Percentiles rank a stretch among this genome's conserved stretches.
Conservation (phyloP, 2,797 vertebrate species). For the Leptodactylus fallax region DNA sequence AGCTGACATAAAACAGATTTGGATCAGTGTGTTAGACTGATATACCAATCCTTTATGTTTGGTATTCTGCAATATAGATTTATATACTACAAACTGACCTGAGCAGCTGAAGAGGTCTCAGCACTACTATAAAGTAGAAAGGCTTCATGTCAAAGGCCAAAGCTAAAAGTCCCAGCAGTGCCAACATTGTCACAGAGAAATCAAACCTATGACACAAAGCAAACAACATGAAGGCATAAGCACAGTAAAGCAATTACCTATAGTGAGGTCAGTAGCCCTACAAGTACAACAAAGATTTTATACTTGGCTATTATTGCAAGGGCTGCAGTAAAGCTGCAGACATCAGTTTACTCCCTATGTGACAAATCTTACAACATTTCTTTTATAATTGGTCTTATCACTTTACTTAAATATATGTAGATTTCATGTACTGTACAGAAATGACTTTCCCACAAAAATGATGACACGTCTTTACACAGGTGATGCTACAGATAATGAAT, state of each 20-base stretch:
- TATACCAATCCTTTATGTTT: too few species aligned
- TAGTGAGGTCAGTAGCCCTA: neutral
- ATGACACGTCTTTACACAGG: neutral
- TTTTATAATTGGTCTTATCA: neutral
- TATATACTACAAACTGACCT: constrained; percentile 75
- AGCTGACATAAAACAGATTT: too few species aligned
- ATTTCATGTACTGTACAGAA: neutral
- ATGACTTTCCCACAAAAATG: neutral
- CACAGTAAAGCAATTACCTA: neutral
- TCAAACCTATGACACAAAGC: constrained; percentile 84
- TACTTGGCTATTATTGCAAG: neutral
- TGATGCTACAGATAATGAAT: too few species aligned
- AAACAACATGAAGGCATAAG: neutral
- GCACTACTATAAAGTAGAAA: constrained; percentile 96
- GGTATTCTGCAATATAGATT: too few species aligned
- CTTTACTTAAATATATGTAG: neutral
- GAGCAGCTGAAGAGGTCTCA: constrained; percentile 92
- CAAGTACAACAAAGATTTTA: neutral
- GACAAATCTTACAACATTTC: neutral
- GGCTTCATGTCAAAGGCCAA: constrained; percentile 93
- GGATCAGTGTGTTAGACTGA: too few species aligned
- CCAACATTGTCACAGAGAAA: constrained; percentile 91
- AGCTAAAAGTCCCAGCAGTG: constrained; percentile 91
- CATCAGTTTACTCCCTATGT: neutral
- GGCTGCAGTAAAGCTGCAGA: neutral